These are phyloP conservation scores for Drosophila ogumai DNA, from an alignment of 1,140 invertebrate genomes.

Conservation along the genomic window DNA sequence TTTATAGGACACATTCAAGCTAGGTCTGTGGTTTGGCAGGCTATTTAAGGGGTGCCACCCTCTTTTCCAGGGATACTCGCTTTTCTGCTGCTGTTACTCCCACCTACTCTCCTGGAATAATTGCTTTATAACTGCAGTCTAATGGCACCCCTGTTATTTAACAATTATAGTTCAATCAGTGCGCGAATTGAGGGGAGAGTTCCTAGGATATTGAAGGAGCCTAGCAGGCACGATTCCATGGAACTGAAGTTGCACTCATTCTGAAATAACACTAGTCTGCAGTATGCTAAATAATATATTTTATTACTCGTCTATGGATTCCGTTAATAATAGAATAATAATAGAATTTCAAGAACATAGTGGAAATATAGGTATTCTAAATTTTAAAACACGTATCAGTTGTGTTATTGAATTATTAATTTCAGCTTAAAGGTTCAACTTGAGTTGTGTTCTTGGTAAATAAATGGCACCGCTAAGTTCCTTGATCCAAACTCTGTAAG, in stretches of 20 bases:
- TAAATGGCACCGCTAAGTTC: not conserved
- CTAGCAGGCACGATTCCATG: constrained; percentile 1
- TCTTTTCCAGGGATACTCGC: not conserved
- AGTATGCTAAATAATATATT: not conserved
- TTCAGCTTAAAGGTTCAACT: too few species aligned
- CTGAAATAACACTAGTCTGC: not conserved
- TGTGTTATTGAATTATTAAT: too few species aligned
- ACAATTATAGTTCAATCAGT: constrained; percentile 39
- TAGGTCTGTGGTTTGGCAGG: not conserved
- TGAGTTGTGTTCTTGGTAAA: too few species aligned
- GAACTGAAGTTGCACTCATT: constrained; percentile 16
- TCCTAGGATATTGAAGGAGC: constrained; percentile 1
- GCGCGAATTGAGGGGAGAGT: constrained; percentile 6
- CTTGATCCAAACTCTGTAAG: not conserved
- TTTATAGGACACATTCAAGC: not conserved
- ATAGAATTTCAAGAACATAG: too few species aligned
- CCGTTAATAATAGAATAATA: too few species aligned
- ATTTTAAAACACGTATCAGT: too few species aligned
- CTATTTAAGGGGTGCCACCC: constrained; percentile 1
- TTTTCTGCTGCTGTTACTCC: not conserved
- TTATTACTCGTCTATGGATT: not conserved
- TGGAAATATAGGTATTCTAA: too few species aligned
- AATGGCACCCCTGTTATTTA: constrained; percentile 28
- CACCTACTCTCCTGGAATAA: constrained; percentile 12
- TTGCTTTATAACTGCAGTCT: constrained; percentile 31